A percentile compares a stretch with the other conserved stretches of the same genome.
phyloP scores from a whole-genome alignment of 2,113 vertebrate genomes.

The Pomatorhinus ruficollis region DNA sequence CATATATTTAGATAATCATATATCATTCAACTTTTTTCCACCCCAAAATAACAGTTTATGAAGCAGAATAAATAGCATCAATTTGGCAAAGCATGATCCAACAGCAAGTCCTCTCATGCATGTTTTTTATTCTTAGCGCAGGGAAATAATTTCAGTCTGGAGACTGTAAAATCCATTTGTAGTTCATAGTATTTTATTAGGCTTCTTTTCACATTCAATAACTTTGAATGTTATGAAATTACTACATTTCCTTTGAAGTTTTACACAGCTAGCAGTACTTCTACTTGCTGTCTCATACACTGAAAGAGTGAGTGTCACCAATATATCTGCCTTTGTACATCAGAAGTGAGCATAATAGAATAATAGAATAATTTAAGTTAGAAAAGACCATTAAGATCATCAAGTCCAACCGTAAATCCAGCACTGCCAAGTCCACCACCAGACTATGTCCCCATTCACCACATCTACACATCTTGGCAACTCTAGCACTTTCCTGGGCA shows the following conservation, averaged over 20 bases:
- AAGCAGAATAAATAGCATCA: neutral
- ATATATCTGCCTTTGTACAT: neutral
- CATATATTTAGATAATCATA: constrained; percentile 12
- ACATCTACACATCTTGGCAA: neutral
- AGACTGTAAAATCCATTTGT: neutral
- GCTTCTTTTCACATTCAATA: neutral
- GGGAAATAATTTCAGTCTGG: neutral
- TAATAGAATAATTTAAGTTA: neutral
- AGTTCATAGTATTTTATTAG: neutral
- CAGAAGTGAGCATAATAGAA: neutral
- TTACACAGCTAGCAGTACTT: neutral
- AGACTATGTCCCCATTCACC: neutral
- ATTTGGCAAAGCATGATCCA: neutral
- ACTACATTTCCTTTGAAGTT: neutral
- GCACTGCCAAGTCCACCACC: neutral
- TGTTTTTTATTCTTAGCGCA: neutral
- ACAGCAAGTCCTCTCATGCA: neutral
- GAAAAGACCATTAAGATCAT: neutral
- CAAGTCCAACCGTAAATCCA: neutral
- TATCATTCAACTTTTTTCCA: neutral
- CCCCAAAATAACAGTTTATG: neutral
- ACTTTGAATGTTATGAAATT: neutral
- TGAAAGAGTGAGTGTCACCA: neutral
- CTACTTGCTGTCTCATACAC: neutral
- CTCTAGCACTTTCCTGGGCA: neutral